Conservation (phyloP, 2,113 vertebrate species). For the Sebastes fasciatus region DNA sequence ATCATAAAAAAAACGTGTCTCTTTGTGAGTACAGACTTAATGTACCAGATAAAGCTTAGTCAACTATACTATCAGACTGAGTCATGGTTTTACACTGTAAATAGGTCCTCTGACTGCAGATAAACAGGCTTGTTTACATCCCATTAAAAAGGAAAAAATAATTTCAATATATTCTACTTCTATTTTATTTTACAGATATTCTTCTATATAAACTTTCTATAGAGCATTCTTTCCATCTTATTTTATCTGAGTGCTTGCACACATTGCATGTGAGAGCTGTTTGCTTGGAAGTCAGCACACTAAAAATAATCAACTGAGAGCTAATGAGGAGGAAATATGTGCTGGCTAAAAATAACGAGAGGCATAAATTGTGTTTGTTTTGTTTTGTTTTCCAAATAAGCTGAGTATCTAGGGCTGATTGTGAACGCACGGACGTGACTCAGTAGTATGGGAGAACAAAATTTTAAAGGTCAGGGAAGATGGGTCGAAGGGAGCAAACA, state of each 20-base stretch:
- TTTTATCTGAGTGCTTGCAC: not conserved
- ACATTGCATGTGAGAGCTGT: conserved; percentile 23
- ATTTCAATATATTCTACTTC: not conserved
- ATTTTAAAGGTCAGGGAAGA: conserved; percentile 23
- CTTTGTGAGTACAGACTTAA: not conserved
- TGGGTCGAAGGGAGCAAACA: conserved; percentile 8
- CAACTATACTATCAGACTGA: not conserved
- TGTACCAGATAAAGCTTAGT: conserved; percentile 3
- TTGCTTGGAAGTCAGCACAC: conserved; percentile 25
- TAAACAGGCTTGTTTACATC: not conserved
- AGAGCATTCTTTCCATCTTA: not conserved
- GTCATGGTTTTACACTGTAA: not conserved
- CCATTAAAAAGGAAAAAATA: not conserved
- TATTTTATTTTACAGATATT: not conserved
- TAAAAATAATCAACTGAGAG: conserved; percentile 52
- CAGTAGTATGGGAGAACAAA: conserved; percentile 17
- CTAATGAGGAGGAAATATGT: conserved; percentile 65
- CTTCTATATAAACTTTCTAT: not conserved
- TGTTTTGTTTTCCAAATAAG: conserved; percentile 52
- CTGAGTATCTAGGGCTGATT: conserved; percentile 15
- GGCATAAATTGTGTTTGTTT: conserved; percentile 26
- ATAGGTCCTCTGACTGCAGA: not conserved
- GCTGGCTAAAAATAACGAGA: conserved; percentile 49
- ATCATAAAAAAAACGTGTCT: not conserved
- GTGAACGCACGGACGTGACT: conserved; percentile 36